Base-by-base conservation (phyloP, 2,797 vertebrate genomes). In the Schizopygopsis pylzovi region DNA sequence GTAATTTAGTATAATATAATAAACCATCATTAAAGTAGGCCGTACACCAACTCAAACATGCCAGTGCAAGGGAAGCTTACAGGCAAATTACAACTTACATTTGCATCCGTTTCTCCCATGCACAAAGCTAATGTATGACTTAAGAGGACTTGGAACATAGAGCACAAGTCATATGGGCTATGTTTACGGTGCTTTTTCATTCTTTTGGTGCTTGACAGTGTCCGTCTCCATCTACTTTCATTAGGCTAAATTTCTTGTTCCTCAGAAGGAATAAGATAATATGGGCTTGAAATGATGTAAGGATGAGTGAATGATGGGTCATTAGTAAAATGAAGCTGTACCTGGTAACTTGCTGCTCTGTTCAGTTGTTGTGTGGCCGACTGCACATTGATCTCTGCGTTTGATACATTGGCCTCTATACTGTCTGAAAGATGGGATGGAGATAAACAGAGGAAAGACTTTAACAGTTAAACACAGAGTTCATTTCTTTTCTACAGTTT, bases 261-360 rank as follows among this genome's bases (percentile, higher is more conserved):
- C 37, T 61, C 37, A 61, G 22, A 41, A 59, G 37, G n/a, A 78
- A 25, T n/a, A 37, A 54, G 52, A 52, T 11, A 20, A 54, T 12
- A 54, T 33, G 5, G 9, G 16, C 10, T 22, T 3, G 6, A 63
- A 75, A 72, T 41, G 22, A 28, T 3, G 1, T 4, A 12, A 37
- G 54, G 6, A 16, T 2, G 28, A 39, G 45, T 67, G 13, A 37
- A 18, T 33, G 4, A 54, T 41, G 13, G 13, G 15, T 61, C 8
- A 37, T 56, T 13, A 71, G 18, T 22, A 28, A 54, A 22, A 16
- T 7, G 0, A 65, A 7, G 63, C 25, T 37, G 18, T 96, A 99
- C 98, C 97, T 99, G 98, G 87, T 98, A 97, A 1, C 94, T 91
- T 0, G 97, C 94, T 3, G 98, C 98, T 65, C 95, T 96, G 9